Evolutionary conservation across 2,888 invertebrate species (phyloP), one percentile per base, ranked within the genome.

Genomic region (Heliconius erato): DNA sequence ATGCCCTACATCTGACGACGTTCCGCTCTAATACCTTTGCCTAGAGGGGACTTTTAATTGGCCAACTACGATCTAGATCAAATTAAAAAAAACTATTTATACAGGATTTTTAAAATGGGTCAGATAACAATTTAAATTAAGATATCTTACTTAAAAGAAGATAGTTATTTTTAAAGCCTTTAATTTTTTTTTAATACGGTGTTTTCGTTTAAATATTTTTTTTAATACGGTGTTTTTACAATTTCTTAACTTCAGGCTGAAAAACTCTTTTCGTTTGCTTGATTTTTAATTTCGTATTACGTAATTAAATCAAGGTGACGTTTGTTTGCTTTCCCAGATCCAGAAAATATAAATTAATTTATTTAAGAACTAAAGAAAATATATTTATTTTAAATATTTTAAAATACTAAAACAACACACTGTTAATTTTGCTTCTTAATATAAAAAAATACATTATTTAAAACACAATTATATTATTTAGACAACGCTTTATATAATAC

Each of bases 1-100:
- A 32, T 7, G 76, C 76, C 76, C 76, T 76, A 76, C 59, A 76
- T 76, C 76, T 76, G 76, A 63, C 19, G 76, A 5, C 59, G 35
- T 76, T 76, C 76, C 59, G 76, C 76, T 76, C 76, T 63, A 76
- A 76, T 76, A 76, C 76, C 76, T 76, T 76, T 76, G 32, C 59
- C 59, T 35, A 63, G 54, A 59, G 76, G 76, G 63, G 76, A 63
- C 76, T 63, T 63, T 76, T 76, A 76, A 76, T 76, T 76, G 59
- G 76, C 76, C 59, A n/a, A 76, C 35, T 76, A 63, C 76, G 76
- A 76, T 76, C 76, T 76, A 35, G 59, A 76, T 63, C 32, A 74
- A 59, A 74, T 76, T 35, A 59, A 63, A 76, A 74, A 72, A 63
- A n/a, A n/a, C 12, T 32, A 54, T 54, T 54, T 59, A 74, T 74